Conservation (phyloP, 2,888 invertebrate species). For the Malthinus flaveolus region DNA sequence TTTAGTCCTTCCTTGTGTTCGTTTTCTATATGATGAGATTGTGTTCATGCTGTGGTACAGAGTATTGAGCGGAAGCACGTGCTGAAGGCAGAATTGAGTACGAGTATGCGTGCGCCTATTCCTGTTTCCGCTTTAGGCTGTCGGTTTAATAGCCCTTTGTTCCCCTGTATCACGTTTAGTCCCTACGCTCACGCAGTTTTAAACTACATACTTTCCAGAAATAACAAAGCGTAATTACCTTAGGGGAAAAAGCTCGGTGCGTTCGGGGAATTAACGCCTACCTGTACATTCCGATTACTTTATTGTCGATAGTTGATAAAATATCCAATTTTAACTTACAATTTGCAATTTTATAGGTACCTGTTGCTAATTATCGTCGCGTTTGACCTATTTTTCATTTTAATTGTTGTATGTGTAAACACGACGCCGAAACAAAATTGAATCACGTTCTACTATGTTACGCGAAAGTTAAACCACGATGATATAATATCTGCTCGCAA, state of each 20-base stretch:
- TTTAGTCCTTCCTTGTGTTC: constrained; percentile 17
- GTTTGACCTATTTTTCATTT: background rate
- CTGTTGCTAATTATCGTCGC: constrained; percentile 1
- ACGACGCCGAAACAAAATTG: constrained; percentile 6
- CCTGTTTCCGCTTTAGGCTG: constrained; percentile 33
- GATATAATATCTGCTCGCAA: no score
- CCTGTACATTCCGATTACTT: constrained; percentile 23
- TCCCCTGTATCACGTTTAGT: constrained; percentile 29
- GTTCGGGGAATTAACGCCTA: constrained; percentile 27
- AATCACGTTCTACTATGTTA: constrained; percentile 15
- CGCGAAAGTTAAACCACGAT: constrained; percentile 15
- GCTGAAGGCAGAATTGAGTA: constrained; percentile 40
- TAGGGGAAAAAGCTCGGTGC: constrained; percentile 24
- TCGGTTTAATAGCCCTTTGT: constrained; percentile 38
- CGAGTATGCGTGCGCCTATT: constrained; percentile 36
- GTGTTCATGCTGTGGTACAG: constrained; percentile 29
- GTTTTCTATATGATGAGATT: constrained; percentile 16
- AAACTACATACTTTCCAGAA: constrained; percentile 31
- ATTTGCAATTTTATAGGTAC: background rate
- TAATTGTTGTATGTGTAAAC: background rate
- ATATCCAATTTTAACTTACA: background rate
- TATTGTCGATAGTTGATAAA: constrained; percentile 16
- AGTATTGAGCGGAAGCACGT: constrained; percentile 45
- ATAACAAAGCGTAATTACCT: constrained; percentile 32
- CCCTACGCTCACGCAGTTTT: constrained; percentile 31